Evolutionary conservation across 2,888 invertebrate genomes (phyloP), one percentile per base, ranked within the genome.

Genomic region (Drosophila ochracea): DNA sequence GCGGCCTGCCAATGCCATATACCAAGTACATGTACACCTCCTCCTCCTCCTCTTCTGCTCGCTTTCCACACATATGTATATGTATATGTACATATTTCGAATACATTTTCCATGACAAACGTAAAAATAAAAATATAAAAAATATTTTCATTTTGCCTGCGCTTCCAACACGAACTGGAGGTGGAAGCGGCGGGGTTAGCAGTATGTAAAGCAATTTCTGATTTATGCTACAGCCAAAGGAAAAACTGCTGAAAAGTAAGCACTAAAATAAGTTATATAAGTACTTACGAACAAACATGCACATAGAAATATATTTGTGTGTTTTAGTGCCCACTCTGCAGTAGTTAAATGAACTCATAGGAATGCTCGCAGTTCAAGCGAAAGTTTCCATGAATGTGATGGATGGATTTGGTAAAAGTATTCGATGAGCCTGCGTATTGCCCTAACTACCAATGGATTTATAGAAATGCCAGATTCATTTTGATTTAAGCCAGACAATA

Each of bases 191-290:
- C 25, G 0, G 47, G 21, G 47, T 16, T 47, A 53, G 43, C 39
- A 41, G 52, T 21, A 30, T 63, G 68, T 39, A 52, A 39, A 57
- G 75, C 64, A 71, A 79, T 75, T 78, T 79, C 58, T 72, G 78
- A 78, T 79, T 78, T 79, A 78, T 79, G 79, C 49, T 60, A 65
- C 71, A 79, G 41, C 57, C 62, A 57, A 71, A 43, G 67, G n/a
- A 61, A 63, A 49, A 63, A 62, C 57, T 58, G 66, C 65, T 64
- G 78, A 80, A 70, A 70, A 76, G 67, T 70, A 66, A 74, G 75
- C 75, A 73, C 69, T 66, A 78, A 73, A 84, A 80, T 78, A 73
- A 73, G 78, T 86, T 80, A 84, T 75, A 75, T 73, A 80, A 78
- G 81, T 67, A 68, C 37, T 31, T 37, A 41, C 61, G n/a, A 28